Conservation (phyloP, 2,113 vertebrate genomes). For the Aldabrachelys gigantea region DNA sequence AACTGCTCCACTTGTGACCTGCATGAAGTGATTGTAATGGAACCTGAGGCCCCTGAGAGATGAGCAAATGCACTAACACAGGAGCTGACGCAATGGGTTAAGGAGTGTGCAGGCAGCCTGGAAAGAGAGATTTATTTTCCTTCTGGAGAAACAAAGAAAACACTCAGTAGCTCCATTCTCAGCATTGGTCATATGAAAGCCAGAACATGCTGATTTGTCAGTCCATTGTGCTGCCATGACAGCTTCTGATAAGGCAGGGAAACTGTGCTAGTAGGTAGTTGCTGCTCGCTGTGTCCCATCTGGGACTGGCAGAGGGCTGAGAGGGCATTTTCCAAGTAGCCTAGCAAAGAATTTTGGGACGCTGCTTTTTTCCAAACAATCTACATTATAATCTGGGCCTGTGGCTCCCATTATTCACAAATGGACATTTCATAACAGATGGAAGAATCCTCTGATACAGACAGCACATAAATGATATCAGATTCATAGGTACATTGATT, state of each 20-base stretch:
- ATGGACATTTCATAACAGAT: background rate
- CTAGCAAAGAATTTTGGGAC: background rate
- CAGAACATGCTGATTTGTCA: rapidly evolving
- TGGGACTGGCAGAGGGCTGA: background rate
- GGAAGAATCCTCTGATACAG: background rate
- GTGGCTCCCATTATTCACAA: background rate
- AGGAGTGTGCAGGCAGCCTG: background rate
- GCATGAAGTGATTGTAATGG: background rate
- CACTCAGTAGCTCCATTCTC: background rate
- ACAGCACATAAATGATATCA: background rate
- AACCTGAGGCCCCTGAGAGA: background rate
- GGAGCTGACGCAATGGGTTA: background rate
- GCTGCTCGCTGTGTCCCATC: rapidly evolving
- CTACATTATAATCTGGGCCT: background rate
- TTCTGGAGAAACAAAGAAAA: background rate
- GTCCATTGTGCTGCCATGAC: rapidly evolving
- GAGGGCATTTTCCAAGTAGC: background rate
- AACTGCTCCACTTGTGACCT: background rate
- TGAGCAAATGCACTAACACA: background rate
- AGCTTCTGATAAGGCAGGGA: background rate
- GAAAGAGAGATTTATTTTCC: background rate
- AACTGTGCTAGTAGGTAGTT: background rate
- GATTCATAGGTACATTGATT: background rate
- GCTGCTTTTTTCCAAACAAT: background rate
- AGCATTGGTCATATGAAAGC: background rate